These are phyloP conservation scores for Anastrepha obliqua DNA, from an alignment of 1,140 invertebrate genomes.

Conservation along the genomic window DNA sequence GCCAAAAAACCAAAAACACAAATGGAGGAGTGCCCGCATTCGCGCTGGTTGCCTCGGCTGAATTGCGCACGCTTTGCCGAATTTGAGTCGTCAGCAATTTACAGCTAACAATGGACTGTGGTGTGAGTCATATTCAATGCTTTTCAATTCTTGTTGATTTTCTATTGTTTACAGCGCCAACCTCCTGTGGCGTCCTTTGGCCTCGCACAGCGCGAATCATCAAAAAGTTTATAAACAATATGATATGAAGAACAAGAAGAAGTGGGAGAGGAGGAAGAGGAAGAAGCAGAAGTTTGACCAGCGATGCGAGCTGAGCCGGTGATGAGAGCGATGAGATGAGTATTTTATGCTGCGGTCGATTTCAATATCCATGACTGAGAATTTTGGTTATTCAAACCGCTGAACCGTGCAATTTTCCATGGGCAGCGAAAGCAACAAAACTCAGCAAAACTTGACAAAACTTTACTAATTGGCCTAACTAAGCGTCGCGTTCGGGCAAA, in stretches of 20 bases:
- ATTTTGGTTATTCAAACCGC: background rate
- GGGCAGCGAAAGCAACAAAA: background rate
- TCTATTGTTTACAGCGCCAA: background rate
- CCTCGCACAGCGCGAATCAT: background rate
- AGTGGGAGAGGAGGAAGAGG: no score
- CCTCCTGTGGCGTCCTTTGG: background rate
- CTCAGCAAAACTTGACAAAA: constrained; percentile 4
- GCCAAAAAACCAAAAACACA: background rate
- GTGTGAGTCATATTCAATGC: constrained; percentile 18
- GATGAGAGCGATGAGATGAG: background rate
- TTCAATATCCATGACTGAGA: background rate
- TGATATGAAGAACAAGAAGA: no score
- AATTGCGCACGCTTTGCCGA: background rate
- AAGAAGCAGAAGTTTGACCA: background rate
- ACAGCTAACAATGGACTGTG: constrained; percentile 17
- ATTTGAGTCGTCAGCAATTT: constrained; percentile 40
- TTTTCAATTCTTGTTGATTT: constrained; percentile 21
- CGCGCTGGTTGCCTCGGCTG: background rate
- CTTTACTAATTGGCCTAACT: constrained; percentile 37
- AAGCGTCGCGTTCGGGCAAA: background rate
- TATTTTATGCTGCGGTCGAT: constrained; percentile 17
- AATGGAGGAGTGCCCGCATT: background rate
- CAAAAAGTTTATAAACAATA: constrained; percentile 34
- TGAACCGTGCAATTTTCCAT: background rate
- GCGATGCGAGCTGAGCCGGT: background rate